These are phyloP conservation scores for Halcyon smyrnensis DNA, from an alignment of 2,797 vertebrate genomes.

Conservation along the genomic window DNA sequence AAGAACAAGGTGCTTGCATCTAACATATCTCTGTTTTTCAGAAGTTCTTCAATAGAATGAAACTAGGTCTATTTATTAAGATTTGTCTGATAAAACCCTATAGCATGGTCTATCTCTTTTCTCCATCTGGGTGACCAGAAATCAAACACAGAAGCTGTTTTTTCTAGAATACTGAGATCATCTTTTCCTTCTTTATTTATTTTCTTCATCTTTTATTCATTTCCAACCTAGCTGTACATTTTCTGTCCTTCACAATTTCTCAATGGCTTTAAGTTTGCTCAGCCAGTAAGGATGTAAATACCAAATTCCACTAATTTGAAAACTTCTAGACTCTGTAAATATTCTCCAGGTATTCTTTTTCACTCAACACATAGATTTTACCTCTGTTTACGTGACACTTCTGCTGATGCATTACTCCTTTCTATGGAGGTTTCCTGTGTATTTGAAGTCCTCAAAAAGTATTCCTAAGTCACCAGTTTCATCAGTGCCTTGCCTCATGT, in stretches of 20 bases:
- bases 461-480: neutral
- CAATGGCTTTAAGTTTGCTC: neutral
- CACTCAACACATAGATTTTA: neutral
- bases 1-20: neutral
- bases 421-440: neutral
- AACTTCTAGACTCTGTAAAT: neutral
- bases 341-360: neutral
- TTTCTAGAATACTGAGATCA: neutral
- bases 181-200: neutral
- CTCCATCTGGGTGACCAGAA: neutral
- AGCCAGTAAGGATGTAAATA: neutral
- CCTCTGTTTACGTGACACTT: neutral
- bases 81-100: neutral
- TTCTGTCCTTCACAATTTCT: neutral
- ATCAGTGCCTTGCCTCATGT: neutral
- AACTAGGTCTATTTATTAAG: neutral
- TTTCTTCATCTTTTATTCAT: neutral
- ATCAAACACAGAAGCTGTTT: neutral
- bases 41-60: neutral
- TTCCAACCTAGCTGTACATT: neutral
- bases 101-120: neutral
- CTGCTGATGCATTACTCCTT: neutral
- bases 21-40: neutral
- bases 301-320: neutral
- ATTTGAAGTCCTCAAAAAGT: neutral